Evolutionary conservation across 2,797 vertebrate species (phyloP), one percentile per base, ranked within the genome.

Genomic region (Clarias laeviceps): DNA sequence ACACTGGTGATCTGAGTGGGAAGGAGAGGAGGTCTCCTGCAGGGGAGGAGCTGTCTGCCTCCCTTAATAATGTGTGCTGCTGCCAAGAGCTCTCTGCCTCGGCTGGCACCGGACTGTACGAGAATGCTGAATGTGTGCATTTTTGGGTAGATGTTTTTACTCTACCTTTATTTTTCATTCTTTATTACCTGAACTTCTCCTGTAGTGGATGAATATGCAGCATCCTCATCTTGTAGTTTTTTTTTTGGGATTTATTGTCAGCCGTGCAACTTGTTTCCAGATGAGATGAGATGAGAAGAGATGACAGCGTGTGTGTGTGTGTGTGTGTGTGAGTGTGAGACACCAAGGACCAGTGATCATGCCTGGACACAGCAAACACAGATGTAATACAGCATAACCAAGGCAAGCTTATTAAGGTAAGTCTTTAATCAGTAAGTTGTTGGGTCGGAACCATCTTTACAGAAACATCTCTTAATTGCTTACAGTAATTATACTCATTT

Each of bases 231-330:
- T 61, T 29, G 45, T 29, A n/a, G 9, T 1, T 45, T 24, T 0
- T 40, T 37, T 45, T 65, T 18, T 4, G 61, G 59, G 61, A 80
- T 80, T 80, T 45, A 20, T 65, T 80, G n/a, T 29, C 37, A 11
- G 20, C 15, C 5, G 1, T 64, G 24, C 45, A 80, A 80, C 78
- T 65, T 80, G 15, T 80, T 45, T 37, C 37, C 61, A 80, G 61
- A 62, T 22, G 50, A 45, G 76, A 78, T 73, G 70, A 69, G 68
- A 50, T 73, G 69, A 70, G 20, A 69, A 2, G 22, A 73, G 40
- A 73, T 6, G 70, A 50, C 24, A 54, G 20, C 3, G 3, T 2
- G 2, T 40, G 15, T 56, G 73, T 32, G 74, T 11, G 8, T 45
- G 40, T 45, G 40, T 45, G 40, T 40, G 40, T 40, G 40, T 40